Evolutionary conservation across 2,888 invertebrate genomes (phyloP).

Genomic region (Apamea epomidion): DNA sequence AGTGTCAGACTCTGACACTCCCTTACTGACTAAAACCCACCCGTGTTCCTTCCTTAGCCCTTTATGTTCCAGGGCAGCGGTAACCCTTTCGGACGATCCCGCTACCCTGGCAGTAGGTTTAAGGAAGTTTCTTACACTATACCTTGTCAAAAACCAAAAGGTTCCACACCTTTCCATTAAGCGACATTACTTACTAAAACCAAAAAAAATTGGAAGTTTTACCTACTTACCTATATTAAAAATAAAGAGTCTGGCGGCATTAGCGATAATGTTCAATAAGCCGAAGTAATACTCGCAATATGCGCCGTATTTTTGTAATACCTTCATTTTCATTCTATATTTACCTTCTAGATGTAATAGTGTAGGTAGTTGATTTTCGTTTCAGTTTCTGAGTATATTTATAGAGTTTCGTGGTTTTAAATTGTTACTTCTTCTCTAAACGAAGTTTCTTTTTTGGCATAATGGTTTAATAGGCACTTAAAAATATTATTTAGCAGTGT

Average conservation of each 20-base stretch:
- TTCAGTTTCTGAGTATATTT: neutral
- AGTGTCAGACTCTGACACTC: too few relatives aligned
- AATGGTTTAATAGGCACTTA: too few relatives aligned
- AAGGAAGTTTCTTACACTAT: neutral
- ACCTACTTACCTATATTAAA: constrained; percentile 1
- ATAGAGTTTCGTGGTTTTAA: neutral
- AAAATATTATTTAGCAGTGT: too few relatives aligned
- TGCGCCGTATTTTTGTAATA: constrained; percentile 18
- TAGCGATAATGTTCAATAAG: constrained; percentile 33
- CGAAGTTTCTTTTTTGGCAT: neutral
- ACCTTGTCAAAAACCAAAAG: too few relatives aligned
- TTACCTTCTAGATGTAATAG: neutral
- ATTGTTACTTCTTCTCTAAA: neutral
- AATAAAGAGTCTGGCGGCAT: neutral
- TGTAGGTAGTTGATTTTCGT: neutral
- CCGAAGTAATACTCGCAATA: neutral
- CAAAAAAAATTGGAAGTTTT: neutral
- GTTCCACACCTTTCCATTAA: too few relatives aligned
- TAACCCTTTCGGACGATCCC: too few relatives aligned
- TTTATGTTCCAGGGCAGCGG: too few relatives aligned
- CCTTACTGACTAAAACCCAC: too few relatives aligned
- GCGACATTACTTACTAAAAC: neutral
- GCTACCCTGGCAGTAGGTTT: neutral
- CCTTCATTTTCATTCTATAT: constrained; percentile 25
- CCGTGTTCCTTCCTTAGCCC: too few relatives aligned